phyloP scores from a whole-genome alignment of 2,113 vertebrate genomes.

The Numida meleagris region DNA sequence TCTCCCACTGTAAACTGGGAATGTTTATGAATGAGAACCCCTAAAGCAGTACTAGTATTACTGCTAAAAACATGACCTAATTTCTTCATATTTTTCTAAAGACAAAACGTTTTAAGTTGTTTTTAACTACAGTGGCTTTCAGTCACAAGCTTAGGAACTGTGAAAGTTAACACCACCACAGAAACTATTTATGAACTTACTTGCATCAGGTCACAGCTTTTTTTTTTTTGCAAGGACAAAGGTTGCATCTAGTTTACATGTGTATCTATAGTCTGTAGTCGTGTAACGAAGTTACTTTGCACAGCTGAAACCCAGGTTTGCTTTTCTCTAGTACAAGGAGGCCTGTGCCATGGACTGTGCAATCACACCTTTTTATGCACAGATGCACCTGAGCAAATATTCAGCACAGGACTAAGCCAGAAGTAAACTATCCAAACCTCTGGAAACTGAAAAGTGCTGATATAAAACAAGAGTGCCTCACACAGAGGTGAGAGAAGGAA shows the following conservation, averaged over 20 bases:
- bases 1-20: neutral
- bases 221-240: neutral
- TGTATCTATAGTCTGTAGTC: neutral
- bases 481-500: neutral
- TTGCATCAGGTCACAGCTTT: neutral
- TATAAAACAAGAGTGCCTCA: neutral
- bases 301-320: neutral
- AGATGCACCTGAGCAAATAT: neutral
- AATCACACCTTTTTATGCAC: neutral
- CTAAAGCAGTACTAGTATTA: neutral
- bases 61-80: neutral
- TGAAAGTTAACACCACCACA: neutral
- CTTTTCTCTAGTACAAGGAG: neutral
- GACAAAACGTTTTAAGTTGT: neutral
- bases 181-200: neutral
- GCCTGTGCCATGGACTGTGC: neutral
- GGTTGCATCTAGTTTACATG: neutral
- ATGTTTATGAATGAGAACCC: fast-evolving
- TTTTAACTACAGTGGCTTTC: neutral
- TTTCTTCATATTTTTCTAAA: neutral
- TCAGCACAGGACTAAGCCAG: neutral
- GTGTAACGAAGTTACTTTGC: neutral
- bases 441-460: neutral
- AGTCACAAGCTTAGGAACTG: neutral
- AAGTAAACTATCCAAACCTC: neutral